phyloP scores from a whole-genome alignment of 2,113 vertebrate species.

The Dipodomys ordii region DNA sequence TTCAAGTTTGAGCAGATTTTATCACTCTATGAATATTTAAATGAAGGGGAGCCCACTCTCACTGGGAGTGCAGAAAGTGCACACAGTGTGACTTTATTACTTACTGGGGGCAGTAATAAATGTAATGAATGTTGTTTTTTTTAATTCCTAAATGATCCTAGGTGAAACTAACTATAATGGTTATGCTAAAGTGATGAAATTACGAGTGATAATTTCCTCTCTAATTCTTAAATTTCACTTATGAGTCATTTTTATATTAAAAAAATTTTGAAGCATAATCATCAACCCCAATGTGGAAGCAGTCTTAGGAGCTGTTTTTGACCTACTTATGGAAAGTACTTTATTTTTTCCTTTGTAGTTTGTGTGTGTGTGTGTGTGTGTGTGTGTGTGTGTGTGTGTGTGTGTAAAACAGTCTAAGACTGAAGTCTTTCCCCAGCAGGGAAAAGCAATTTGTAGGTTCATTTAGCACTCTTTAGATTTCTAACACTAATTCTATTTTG shows the following conservation, averaged over 20 bases:
- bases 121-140: not conserved
- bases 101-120: not conserved
- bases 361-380: not conserved
- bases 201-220: constrained; percentile 53
- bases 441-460: constrained; percentile 52
- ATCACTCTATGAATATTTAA: constrained; percentile 47
- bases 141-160: not conserved
- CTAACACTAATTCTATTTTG: constrained; percentile 7
- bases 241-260: constrained; percentile 53
- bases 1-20: constrained; percentile 21
- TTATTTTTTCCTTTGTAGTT: constrained; percentile 18
- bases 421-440: not conserved
- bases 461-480: constrained; percentile 54
- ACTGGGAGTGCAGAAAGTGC: not conserved
- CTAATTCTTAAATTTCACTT: constrained; percentile 40
- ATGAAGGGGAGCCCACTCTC: not conserved
- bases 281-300: constrained; percentile 28
- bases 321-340: constrained; percentile 12
- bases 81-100: not conserved
- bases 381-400: not conserved
- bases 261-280: not conserved
- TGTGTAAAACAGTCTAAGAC: not conserved
- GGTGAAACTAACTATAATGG: not conserved
- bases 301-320: not conserved
- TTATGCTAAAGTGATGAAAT: constrained; percentile 5